phyloP scores from a whole-genome alignment of 2,888 invertebrate genomes.

The Vannuccia rotundouncinata region DNA sequence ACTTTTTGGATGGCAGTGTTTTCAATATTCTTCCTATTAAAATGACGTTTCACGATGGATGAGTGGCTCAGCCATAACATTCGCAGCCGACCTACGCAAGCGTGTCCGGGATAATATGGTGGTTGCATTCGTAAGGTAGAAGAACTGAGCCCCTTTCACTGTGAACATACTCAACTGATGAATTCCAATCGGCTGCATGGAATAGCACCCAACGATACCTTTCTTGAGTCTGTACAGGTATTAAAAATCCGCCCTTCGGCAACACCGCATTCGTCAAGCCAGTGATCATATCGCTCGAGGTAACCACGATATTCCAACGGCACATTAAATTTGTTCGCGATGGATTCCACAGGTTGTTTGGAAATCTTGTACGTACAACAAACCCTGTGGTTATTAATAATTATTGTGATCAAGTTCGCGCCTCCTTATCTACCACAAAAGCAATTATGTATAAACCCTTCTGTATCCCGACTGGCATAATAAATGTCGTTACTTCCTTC shows the following conservation, averaged over 20 bases:
- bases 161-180: not conserved
- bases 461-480: conserved; percentile 6
- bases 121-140: no score
- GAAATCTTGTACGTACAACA: not conserved
- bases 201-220: not conserved
- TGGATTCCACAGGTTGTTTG: not conserved
- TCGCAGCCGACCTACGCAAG: no score
- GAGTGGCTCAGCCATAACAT: no score
- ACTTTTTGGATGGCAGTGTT: no score
- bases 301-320: conserved; percentile 2
- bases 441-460: not conserved
- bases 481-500: not conserved
- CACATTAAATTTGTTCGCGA: not conserved
- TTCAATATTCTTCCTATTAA: no score
- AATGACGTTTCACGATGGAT: no score
- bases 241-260: conserved; percentile 10
- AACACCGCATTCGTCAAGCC: conserved; percentile 24
- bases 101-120: no score
- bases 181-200: conserved; percentile 16
- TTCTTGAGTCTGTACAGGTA: not conserved
- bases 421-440: not conserved
- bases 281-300: conserved; percentile 11
- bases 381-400: not conserved
- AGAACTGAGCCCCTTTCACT: no score
- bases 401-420: not conserved